These are phyloP conservation scores for Corynorhinus townsendii DNA, from an alignment of 2,113 vertebrate species.

Conservation along the genomic window DNA sequence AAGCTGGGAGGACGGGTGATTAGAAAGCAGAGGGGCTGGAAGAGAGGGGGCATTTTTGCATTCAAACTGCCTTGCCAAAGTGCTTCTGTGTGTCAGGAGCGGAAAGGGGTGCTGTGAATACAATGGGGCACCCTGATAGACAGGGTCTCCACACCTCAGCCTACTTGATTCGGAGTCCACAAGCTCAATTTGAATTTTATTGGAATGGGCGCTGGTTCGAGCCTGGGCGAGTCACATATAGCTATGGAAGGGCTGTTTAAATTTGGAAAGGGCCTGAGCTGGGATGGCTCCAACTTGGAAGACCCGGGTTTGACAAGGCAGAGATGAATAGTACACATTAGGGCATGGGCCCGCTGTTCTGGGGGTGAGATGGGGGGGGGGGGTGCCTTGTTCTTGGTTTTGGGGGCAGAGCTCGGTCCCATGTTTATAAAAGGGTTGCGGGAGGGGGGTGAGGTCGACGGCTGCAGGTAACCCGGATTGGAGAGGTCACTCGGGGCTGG, in stretches of 20 bases:
- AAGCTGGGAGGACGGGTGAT: background rate
- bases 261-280: background rate
- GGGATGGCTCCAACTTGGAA: background rate
- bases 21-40: background rate
- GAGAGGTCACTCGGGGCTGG: background rate
- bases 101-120: background rate
- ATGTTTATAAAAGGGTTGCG: too few species aligned
- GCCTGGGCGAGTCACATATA: background rate
- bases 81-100: background rate
- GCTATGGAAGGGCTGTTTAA: background rate
- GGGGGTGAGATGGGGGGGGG: background rate
- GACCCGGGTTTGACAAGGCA: background rate
- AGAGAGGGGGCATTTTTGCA: background rate
- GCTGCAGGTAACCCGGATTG: background rate
- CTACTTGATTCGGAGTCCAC: background rate
- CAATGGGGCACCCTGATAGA: background rate
- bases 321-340: background rate
- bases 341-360: background rate
- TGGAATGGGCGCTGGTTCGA: too few species aligned
- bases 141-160: background rate
- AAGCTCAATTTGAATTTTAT: background rate
- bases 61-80: background rate
- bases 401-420: background rate
- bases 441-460: background rate
- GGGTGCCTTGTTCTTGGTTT: background rate